Conservation (phyloP, 1,140 invertebrate species). For the Solenopsis invicta region DNA sequence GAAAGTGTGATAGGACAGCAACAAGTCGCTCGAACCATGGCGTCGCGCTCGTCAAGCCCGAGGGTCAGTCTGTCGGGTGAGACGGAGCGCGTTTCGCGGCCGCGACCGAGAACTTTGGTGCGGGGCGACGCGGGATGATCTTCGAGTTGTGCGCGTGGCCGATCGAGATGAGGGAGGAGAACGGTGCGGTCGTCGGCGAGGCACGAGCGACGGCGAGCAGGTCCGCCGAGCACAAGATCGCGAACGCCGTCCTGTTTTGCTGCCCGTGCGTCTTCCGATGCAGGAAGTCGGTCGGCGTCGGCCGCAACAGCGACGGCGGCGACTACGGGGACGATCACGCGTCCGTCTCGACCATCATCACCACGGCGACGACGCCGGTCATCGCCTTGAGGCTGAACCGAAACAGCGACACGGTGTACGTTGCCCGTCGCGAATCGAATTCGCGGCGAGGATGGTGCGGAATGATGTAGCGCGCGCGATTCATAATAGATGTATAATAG, state of each 20-base stretch:
- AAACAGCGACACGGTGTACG: conserved; percentile 80
- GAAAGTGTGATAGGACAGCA: background rate
- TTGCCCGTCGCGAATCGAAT: conserved; percentile 32
- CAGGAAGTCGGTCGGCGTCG: conserved; percentile 79
- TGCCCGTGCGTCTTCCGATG: conserved; percentile 85
- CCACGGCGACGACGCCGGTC: conserved; percentile 80
- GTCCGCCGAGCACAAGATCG: conserved; percentile 72
- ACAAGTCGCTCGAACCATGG: conserved; percentile 7
- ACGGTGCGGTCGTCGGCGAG: conserved; percentile 44
- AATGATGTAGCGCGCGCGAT: background rate
- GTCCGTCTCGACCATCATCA: conserved; percentile 67
- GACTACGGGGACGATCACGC: conserved; percentile 40
- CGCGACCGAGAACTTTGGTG: conserved; percentile 26
- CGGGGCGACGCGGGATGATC: conserved; percentile 77
- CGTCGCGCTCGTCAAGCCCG: background rate
- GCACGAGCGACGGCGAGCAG: background rate
- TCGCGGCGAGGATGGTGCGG: background rate
- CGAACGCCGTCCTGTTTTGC: conserved; percentile 80
- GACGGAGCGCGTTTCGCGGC: background rate
- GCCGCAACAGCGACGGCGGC: conserved; percentile 38
- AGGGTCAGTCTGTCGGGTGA: background rate
- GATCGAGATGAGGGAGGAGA: conserved; percentile 61
- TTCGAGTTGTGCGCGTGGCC: conserved; percentile 83
- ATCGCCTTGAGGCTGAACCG: conserved; percentile 80
- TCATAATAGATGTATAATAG: background rate